Percentiles rank a stretch among this genome's conserved stretches.
These are phyloP conservation scores for Macrotrachela quadricornifera DNA, from an alignment of 1,140 invertebrate genomes.

Conservation along the genomic window DNA sequence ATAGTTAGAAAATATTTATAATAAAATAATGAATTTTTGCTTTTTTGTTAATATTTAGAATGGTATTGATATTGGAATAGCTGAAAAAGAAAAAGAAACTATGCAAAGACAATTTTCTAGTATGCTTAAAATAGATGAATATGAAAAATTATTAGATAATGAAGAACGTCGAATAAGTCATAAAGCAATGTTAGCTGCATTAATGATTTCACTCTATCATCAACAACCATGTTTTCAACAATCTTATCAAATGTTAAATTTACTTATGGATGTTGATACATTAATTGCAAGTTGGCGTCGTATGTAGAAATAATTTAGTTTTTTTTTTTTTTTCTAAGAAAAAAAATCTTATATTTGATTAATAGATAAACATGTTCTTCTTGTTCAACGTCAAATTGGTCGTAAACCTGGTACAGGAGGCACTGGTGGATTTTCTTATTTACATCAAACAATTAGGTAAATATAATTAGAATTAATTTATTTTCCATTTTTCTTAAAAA, in stretches of 20 bases:
- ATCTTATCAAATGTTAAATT: slow-evolving; percentile 72
- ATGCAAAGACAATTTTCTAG: slow-evolving; percentile 42
- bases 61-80: too few relatives aligned
- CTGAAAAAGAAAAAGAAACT: too few relatives aligned
- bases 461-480: too few relatives aligned
- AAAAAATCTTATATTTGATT: slow-evolving; percentile 9
- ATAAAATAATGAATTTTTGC: too few relatives aligned
- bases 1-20: too few relatives aligned
- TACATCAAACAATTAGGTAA: too few relatives aligned
- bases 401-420: slow-evolving; percentile 86
- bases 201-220: slow-evolving; percentile 88
- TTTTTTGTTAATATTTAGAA: too few relatives aligned
- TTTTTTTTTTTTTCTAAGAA: background rate
- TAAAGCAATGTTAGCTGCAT: slow-evolving; percentile 70
- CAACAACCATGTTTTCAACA: slow-evolving; percentile 82
- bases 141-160: slow-evolving; percentile 39
- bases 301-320: slow-evolving; percentile 36
- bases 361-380: slow-evolving; percentile 84
- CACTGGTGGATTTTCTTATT: slow-evolving; percentile 47
- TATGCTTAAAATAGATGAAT: slow-evolving; percentile 58
- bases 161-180: slow-evolving; percentile 70
- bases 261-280: slow-evolving; percentile 91
- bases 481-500: slow-evolving; percentile 58
- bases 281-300: slow-evolving; percentile 97
- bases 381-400: slow-evolving; percentile 98